Evolutionary conservation across 2,113 vertebrate genomes (phyloP).

Genomic region (Mustela lutreola): DNA sequence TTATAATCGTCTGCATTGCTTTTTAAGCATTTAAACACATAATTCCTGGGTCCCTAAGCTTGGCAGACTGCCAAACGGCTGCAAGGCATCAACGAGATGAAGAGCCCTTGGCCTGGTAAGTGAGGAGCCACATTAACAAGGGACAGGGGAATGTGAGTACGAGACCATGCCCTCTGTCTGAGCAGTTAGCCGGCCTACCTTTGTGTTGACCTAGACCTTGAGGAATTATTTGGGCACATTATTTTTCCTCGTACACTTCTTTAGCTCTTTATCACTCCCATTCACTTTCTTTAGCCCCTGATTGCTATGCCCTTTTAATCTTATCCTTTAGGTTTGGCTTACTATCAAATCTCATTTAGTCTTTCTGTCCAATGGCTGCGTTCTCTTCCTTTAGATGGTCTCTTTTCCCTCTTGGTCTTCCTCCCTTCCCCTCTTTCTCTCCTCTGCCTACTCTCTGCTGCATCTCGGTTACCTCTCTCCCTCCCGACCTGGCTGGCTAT

Average conservation of each 20-base stretch:
- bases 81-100: neutral
- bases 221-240: neutral
- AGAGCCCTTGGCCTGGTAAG: neutral
- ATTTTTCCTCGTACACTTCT: neutral
- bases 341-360: neutral
- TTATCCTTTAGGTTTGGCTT: neutral
- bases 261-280: neutral
- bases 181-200: neutral
- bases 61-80: neutral
- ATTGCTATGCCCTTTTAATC: neutral
- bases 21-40: neutral
- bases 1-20: neutral
- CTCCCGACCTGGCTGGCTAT: neutral
- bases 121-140: neutral
- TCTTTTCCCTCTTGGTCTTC: neutral
- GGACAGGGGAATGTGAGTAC: neutral
- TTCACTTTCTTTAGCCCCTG: constrained; percentile 4
- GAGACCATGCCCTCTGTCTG: neutral
- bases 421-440: neutral
- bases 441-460: fast-evolving
- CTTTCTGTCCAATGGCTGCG: neutral
- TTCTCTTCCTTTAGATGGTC: neutral
- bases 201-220: neutral
- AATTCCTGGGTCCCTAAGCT: neutral
- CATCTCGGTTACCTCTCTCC: neutral